phyloP scores from a whole-genome alignment of 2,113 vertebrate species.

The Serinus canaria region DNA sequence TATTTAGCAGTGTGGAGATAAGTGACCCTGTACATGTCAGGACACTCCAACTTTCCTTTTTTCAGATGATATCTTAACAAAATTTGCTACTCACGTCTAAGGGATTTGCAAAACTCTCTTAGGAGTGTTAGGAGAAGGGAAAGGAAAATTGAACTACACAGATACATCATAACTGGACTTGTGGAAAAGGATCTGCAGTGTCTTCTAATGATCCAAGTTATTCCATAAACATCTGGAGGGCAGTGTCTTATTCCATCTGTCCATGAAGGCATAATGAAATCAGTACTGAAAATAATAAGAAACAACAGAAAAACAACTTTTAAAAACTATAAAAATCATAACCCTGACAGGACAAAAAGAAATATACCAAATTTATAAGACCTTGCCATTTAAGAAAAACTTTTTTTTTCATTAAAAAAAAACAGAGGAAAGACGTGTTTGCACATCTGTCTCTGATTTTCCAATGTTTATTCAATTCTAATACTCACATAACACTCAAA shows the following conservation, averaged over 20 bases:
- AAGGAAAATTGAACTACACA: neutral
- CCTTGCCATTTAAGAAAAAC: neutral
- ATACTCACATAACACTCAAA: slow-evolving; percentile 20
- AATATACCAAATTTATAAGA: neutral
- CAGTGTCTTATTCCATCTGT: neutral
- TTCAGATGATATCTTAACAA: neutral
- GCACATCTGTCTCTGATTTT: slow-evolving; percentile 50
- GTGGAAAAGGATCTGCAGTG: neutral
- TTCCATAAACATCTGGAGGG: neutral
- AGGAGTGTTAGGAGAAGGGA: neutral
- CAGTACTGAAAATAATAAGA: neutral
- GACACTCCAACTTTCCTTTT: neutral
- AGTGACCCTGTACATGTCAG: neutral
- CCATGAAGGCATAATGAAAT: neutral
- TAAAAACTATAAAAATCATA: neutral
- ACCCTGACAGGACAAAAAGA: neutral
- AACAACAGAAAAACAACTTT: neutral
- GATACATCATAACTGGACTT: neutral
- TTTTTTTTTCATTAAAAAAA: neutral
- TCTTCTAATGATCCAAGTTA: neutral
- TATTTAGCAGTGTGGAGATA: neutral
- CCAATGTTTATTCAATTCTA: slow-evolving; percentile 24
- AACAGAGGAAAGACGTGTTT: neutral
- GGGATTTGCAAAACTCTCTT: neutral
- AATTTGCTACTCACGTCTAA: neutral